Base-by-base conservation (phyloP, 2,113 vertebrate species). In the Peromyscus californicus region DNA sequence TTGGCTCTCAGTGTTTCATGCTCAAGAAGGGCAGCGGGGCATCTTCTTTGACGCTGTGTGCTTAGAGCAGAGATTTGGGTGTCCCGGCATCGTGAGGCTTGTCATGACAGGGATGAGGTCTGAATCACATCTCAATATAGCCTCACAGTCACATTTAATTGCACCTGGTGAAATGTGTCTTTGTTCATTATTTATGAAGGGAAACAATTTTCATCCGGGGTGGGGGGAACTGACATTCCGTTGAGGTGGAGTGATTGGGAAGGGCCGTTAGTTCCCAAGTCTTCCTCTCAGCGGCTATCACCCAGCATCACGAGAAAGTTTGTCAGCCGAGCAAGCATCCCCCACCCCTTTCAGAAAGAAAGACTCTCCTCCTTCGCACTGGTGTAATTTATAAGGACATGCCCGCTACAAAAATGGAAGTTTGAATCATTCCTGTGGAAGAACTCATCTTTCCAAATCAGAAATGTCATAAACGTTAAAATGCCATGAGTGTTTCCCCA, bases 381-480 rank as follows among this genome's bases (percentile, higher is more conserved):
- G 22, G 88, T 48, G 57, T 97, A 45, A 97, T 95, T 92, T 92
- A 79, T 36, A 72, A 79, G 92, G 96, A 93, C 85, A 83, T 0
- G 54, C 86, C 82, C 45, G 39, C 80, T 67, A 82, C 86, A 90
- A 48, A 57, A 94, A 61, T 45, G 87, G 45, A 48, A 97, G 96
- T 93, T 85, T 95, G 85, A 96, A 9, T 98, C n/a, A 85, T 97
- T 96, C 97, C 92, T 97, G 86, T 86, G 51, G 96, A 72, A 80
- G 94, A 33, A 57, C 33, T 98, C 24, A 90, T 98, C 98, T 69
- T 98, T 95, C 96, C 93, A 98, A 98, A 85, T 98, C 98, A 97
- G 98, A 97, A 97, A 97, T 93, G 97, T 51, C 76, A 96, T 97
- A 97, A 96, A 98, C 98, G 91, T 98, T 98, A 97, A 98, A 98